Base-by-base conservation (phyloP, 2,797 vertebrate species). In the Psittacula echo region DNA sequence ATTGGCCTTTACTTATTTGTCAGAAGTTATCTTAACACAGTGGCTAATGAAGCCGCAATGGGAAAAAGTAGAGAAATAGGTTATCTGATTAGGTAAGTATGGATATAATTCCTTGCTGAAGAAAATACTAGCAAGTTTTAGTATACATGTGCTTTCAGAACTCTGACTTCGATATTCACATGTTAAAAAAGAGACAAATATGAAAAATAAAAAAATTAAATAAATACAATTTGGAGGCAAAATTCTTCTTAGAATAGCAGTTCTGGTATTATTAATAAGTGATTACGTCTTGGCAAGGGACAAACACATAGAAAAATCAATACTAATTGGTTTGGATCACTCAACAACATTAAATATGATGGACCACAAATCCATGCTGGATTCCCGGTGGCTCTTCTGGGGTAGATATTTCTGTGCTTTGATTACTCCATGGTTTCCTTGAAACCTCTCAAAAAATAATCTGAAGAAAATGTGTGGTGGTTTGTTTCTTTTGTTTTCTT, bases 261-360 rank as follows among this genome's bases (percentile, higher is more conserved):
- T 66, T 88, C 41, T 73, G 10, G 2, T 79, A 72, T 95, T 87
- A 86, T 88, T 91, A 89, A 66, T 53, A 88, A 77, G 79, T 84
- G 51, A 80, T 93, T 85, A 87, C 67, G 24, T 94, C 85, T 96
- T 90, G 71, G 48, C 18, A 3, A 87, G 30, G 37, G 24, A 87
- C 37, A 94, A 84, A 86, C 79, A 82, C 65, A 61, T 51, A 53
- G 88, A 82, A 95, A 97, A 92, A 92, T 92, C 89, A 65, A 90
- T 88, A 62, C 39, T 86, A 77, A 79, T 95, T 85, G 68, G 67
- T 91, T 91, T 92, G 74, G n/a, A 51, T 80, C 77, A 45, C 34
- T 95, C 93, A 91, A 54, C 53, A 78, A 47, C 68, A 44, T 89
- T 87, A 91, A 92, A 87, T 74, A 83, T 44, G 41, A 95, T 76